These are phyloP conservation scores for Zootermopsis nevadensis DNA, from an alignment of 2,888 invertebrate species.

Conservation along the genomic window DNA sequence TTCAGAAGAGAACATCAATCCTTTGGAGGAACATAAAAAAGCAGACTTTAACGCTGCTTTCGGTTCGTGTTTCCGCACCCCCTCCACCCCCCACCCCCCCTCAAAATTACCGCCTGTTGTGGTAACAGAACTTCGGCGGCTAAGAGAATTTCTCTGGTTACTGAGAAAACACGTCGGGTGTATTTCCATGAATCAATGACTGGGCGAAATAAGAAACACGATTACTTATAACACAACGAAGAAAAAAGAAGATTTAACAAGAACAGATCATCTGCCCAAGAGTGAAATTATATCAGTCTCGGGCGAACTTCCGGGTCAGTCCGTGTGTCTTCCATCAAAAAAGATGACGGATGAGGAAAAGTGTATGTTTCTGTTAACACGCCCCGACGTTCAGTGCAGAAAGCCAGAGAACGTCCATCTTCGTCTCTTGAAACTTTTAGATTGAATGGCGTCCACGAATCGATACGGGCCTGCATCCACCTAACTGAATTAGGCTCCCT, in stretches of 20 bases:
- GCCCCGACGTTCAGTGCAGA: neutral
- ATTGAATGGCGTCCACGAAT: neutral
- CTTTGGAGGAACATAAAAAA: neutral
- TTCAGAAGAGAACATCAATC: neutral
- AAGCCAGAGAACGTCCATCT: neutral
- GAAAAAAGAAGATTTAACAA: neutral
- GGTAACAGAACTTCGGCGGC: neutral
- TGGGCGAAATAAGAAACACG: neutral
- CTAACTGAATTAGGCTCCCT: no score
- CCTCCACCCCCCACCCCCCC: no score
- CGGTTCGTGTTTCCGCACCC: neutral
- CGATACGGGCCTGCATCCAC: neutral
- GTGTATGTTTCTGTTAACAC: neutral
- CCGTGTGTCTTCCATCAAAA: conserved; percentile 4
- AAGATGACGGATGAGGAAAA: neutral
- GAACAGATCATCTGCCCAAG: neutral
- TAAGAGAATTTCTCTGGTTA: neutral
- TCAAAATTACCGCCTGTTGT: neutral
- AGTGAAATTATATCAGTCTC: conserved; percentile 6
- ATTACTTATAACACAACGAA: neutral
- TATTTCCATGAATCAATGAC: neutral
- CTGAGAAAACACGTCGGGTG: neutral
- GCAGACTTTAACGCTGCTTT: neutral
- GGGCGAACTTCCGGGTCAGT: neutral
- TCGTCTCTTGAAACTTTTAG: neutral